These are phyloP conservation scores for Phrynocephalus forsythii DNA, from an alignment of 2,797 vertebrate genomes.

Conservation along the genomic window DNA sequence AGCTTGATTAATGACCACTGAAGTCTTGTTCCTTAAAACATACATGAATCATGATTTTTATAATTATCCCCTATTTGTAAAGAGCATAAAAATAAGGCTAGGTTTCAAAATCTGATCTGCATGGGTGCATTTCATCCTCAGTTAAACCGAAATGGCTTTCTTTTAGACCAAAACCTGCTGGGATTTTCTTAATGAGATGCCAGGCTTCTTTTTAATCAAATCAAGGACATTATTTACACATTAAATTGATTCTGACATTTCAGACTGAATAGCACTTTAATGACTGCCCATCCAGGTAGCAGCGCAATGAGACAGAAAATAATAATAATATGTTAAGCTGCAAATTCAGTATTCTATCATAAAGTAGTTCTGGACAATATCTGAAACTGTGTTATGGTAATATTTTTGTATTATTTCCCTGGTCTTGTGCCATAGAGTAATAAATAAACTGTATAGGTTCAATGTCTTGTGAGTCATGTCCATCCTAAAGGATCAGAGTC, in stretches of 20 bases:
- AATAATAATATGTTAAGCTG: not conserved
- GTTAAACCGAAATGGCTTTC: constrained; percentile 16
- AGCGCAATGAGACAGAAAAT: not conserved
- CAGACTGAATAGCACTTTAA: constrained; percentile 16
- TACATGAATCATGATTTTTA: not conserved
- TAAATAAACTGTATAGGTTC: not conserved
- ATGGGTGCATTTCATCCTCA: not conserved
- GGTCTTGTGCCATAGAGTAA: too few relatives aligned
- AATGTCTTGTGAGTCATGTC: not conserved
- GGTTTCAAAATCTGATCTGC: not conserved
- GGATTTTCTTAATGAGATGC: constrained; percentile 28
- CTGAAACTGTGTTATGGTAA: not conserved
- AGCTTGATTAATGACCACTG: constrained; percentile 61
- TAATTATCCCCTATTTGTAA: not conserved
- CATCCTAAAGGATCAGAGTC: not conserved
- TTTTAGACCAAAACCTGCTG: constrained; percentile 28
- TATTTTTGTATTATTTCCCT: not conserved
- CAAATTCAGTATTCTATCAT: not conserved
- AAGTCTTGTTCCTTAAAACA: not conserved
- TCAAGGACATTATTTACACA: constrained; percentile 42
- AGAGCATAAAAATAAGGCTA: not conserved
- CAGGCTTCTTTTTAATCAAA: not conserved
- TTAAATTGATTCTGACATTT: constrained; percentile 29
- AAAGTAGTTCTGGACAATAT: not conserved
- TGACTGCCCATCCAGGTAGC: constrained; percentile 20